Evolutionary conservation across 2,113 vertebrate species (phyloP), one percentile per base, ranked within the genome.

Genomic region (Xenopus borealis): DNA sequence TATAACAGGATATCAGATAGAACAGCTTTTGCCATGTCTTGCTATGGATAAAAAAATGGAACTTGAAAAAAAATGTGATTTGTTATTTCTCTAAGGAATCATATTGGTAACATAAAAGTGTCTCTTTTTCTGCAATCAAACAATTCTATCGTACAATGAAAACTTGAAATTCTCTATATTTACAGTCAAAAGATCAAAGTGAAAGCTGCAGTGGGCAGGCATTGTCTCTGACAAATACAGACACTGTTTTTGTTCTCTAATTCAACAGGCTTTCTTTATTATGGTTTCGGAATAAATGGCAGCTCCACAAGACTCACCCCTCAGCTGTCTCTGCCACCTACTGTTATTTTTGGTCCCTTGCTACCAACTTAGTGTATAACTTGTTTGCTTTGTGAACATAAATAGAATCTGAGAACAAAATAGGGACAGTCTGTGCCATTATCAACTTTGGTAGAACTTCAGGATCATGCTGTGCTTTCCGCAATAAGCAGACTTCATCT

Each of bases 361-460:
- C 23, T 62, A 62, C 58, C 45, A 23, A 27, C 20, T 27, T 52
- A 72, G 20, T 13, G 12, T 72, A 50, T 62, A 72, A 52, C 59
- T 72, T 20, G 46, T 50, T 62, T 12, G 58, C 44, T 27, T 50
- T 72, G 46, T 50, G 58, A 10, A 27, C 45, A 62, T 27, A 62
- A 72, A 72, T 72, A 47, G 58, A 72, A 72, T n/a, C 19, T 23
- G 3, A 23, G 20, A 62, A 62, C 40, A 71, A 46, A 71, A 61
- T 20, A 71, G 57, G 18, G 45, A 62, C 59, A 50, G 23, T 72
- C 46, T 62, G 57, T 62, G 70, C 45, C 59, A 72, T 62, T 62
- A 50, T 8, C 14, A 62, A 62, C 40, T 62, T 52, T n/a, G 20
- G 45, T 72, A 50, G 17, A 62, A 72, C 44, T 52, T 52, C 16